Conservation (phyloP, 2,113 vertebrate genomes). For the Trochalopteron elliotii region DNA sequence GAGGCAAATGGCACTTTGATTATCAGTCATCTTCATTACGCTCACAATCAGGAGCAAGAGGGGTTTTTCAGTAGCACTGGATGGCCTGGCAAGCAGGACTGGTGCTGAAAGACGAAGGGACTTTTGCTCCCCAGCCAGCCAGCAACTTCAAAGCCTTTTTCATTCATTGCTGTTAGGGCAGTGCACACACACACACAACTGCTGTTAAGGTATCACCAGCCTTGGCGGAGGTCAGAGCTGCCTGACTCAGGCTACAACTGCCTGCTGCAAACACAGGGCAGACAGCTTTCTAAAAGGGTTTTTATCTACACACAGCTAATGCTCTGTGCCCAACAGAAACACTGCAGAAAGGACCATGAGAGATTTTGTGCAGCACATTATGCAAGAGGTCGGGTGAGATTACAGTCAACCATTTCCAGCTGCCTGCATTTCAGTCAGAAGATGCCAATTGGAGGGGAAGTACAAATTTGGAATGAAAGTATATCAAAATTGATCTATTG, state of each 20-base stretch:
- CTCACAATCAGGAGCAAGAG: neutral
- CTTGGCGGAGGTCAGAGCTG: neutral
- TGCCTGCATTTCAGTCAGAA: neutral
- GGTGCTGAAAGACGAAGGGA: slow-evolving; percentile 23
- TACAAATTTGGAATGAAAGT: neutral
- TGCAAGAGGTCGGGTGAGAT: neutral
- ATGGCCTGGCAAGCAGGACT: neutral
- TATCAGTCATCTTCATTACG: neutral
- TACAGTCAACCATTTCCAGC: neutral
- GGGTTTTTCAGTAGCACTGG: neutral
- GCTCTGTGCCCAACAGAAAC: neutral
- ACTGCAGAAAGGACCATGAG: neutral
- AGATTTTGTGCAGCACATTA: neutral
- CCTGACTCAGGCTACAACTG: neutral
- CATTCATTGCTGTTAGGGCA: neutral
- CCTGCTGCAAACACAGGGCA: neutral
- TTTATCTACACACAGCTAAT: neutral
- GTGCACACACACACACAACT: neutral
- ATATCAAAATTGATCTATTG: neutral
- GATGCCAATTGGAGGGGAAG: neutral
- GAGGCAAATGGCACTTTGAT: neutral
- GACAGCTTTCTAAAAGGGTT: neutral
- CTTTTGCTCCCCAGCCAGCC: slow-evolving; percentile 27
- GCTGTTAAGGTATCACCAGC: slow-evolving; percentile 5
- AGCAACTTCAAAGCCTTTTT: slow-evolving; percentile 28